Evolutionary conservation across 2,888 invertebrate genomes (phyloP), one percentile per base, ranked within the genome.

Genomic region (Ferdinandea cuprea): DNA sequence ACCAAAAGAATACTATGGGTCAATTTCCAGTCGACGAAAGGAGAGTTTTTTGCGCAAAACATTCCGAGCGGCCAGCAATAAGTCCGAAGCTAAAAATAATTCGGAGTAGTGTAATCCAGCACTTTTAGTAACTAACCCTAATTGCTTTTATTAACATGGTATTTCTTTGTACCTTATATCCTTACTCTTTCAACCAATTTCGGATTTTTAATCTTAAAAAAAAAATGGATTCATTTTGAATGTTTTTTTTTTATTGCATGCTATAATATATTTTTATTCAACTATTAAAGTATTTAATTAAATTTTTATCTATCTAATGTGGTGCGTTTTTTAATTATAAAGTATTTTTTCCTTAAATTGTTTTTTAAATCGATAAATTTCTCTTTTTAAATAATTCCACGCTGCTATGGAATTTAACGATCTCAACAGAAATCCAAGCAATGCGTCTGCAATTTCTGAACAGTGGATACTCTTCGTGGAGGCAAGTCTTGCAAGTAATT

Each of bases 11-110:
- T 17, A 69, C 35, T 74, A 68, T 46, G 78, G 78, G 19, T 87
- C 80, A 11, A 35, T 46, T 59, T 71, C 85, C 42, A 84, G 85
- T 84, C 88, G 88, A 3, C 89, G 90, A 71, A 90, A 90, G 78
- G 88, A 90, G 85, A 92, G 92, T 88, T 92, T 92, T 87, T 88
- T 91, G 85, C 91, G 90, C 83, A 91, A 91, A 89, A 92, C 89
- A 48, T 89, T 90, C 85, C 89, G 88, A 86, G 89, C 91, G 86
- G 87, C 88, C 86, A 88, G 86, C 71, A 89, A 73, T 85, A 89
- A 87, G 46, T 81, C 85, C 56, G 86, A 86, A 63, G 85, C 86
- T 79, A 74, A 32, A 2, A 61, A 32, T 4, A 61, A 54, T 48
- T 78, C 78, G 50, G 83, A 83, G 42, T 83, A 83, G 61, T 13